phyloP scores from a whole-genome alignment of 2,113 vertebrate genomes.

The Rissa tridactyla region DNA sequence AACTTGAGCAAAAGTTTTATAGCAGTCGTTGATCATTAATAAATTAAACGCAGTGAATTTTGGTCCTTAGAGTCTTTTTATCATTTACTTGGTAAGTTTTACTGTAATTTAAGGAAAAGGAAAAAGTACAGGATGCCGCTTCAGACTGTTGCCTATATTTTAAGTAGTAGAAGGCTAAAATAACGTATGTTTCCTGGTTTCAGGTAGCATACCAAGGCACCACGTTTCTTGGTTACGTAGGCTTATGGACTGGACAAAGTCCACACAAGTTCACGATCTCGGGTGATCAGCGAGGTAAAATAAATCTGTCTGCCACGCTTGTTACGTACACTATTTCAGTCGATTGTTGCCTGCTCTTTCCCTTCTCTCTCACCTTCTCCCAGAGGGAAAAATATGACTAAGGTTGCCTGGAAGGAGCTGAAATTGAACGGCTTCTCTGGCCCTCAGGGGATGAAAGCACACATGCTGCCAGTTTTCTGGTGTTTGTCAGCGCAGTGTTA shows the following conservation, averaged over 20 bases:
- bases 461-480: not conserved
- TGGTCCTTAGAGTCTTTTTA: not conserved
- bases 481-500: not conserved
- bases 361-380: not conserved
- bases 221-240: constrained; percentile 89
- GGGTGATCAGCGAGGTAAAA: constrained; percentile 85
- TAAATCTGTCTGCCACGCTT: accelerated
- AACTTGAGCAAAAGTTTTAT: not conserved
- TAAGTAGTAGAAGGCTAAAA: not conserved
- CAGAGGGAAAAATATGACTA: not conserved
- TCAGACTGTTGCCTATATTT: not conserved
- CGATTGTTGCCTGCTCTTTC: not conserved
- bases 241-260: constrained; percentile 94
- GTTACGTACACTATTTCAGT: accelerated
- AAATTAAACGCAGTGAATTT: not conserved
- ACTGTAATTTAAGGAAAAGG: not conserved
- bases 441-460: not conserved
- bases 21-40: accelerated
- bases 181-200: not conserved
- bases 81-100: not conserved
- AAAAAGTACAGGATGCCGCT: not conserved
- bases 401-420: not conserved
- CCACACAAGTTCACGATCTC: constrained; percentile 88
- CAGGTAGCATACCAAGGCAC: constrained; percentile 88
- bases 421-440: not conserved